phyloP scores from a whole-genome alignment of 2,113 vertebrate genomes.

The Rhipidura dahli region DNA sequence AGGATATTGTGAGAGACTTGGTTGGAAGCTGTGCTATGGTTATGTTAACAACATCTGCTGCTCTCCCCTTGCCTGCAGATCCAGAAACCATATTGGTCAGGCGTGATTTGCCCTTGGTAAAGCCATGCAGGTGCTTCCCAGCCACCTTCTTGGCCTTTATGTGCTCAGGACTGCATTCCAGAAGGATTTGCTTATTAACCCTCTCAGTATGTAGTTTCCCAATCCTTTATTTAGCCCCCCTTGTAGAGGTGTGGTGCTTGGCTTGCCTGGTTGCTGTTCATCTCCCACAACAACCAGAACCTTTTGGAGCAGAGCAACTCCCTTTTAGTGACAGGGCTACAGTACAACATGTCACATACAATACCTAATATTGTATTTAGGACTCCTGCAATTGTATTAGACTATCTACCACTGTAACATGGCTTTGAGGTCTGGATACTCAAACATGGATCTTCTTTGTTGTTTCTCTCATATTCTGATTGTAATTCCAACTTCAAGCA shows the following conservation, averaged over 20 bases:
- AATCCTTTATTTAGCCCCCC: background rate
- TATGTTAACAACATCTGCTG: accelerated
- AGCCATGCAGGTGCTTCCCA: background rate
- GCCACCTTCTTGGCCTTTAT: background rate
- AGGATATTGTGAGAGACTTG: background rate
- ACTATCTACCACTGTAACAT: background rate
- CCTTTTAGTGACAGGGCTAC: background rate
- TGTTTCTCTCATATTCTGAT: background rate
- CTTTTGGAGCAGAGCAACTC: background rate
- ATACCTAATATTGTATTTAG: background rate
- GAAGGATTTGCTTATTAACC: background rate
- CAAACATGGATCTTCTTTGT: background rate
- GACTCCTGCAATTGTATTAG: background rate
- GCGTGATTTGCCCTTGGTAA: background rate
- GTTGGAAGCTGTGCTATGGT: background rate
- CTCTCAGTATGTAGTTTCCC: background rate
- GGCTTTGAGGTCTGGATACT: background rate
- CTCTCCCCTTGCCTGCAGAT: background rate
- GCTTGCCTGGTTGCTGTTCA: background rate
- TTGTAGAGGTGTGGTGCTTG: background rate
- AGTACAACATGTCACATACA: background rate
- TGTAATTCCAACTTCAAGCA: background rate
- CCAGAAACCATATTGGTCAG: background rate
- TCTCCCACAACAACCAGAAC: background rate
- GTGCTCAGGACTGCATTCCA: background rate